Base-by-base conservation (phyloP, 2,888 invertebrate genomes). In the Phaedon cochleariae region DNA sequence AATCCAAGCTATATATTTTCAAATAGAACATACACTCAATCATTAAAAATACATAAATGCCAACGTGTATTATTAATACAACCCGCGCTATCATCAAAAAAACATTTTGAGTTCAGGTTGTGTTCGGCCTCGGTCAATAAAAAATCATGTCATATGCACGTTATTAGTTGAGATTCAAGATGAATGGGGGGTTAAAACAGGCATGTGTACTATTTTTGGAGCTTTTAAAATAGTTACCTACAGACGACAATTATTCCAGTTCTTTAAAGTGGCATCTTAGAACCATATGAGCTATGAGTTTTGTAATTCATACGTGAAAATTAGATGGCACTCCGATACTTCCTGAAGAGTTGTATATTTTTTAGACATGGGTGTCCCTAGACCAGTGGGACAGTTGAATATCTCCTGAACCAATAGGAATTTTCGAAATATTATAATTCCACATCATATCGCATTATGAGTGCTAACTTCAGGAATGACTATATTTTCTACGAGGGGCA, bases 191-290 rank as follows among this genome's bases (percentile, higher is more conserved):
- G 66, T 68, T 69, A 66, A 76, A 72, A 70, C 74, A 78, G 79
- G 77, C 78, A 72, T 73, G 72, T 74, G 70, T 72, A 76, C 79
- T 81, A 81, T 81, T 81, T 81, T 79, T 81, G 79, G 79, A 74
- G 74, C 73, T 78, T 79, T 78, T 80, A 80, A 81, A 81, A 81
- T 81, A 81, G 80, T 79, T 15, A 41, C 41, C 76, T 77, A 75
- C 74, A 77, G 76, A 74, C 73, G 71, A 71, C 73, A 68, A 67
- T 64, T 72, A 69, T 72, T 71, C 66, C 69, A 76, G 70, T 73
- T 73, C 71, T 75, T n/a, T n/a, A n/a, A n/a, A n/a, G 73, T 70
- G 70, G 65, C 66, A 63, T 58, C 59, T 66, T 61, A 59, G 59
- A 48, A 64, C 59, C 65, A 64, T 60, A 62, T 63, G 61, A 63